A percentile compares a stretch with the other conserved stretches of the same genome.
These are phyloP conservation scores for Cerastoderma edule DNA, from an alignment of 2,888 invertebrate species.

Conservation along the genomic window DNA sequence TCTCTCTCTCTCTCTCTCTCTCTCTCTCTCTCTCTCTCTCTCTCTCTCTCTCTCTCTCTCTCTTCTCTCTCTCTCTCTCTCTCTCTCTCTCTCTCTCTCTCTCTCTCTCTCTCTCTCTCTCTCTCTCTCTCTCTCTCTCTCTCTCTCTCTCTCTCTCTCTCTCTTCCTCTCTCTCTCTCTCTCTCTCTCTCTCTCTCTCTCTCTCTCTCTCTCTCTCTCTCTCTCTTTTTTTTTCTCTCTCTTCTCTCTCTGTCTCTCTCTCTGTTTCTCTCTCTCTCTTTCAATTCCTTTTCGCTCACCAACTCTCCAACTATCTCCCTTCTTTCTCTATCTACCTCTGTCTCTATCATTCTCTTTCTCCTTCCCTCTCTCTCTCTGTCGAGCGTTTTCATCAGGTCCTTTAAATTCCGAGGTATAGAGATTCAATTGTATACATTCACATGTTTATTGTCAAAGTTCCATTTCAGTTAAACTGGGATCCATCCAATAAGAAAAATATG, in stretches of 20 bases:
- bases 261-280: slow-evolving; percentile 13
- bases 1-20: slow-evolving; percentile 22
- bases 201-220: slow-evolving; percentile 27
- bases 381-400: too few species aligned
- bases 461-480: too few species aligned
- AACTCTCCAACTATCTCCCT: slow-evolving; percentile 1
- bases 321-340: slow-evolving; percentile 37
- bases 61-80: slow-evolving; percentile 35
- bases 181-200: slow-evolving; percentile 31
- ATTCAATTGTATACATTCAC: too few species aligned
- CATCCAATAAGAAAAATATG: too few species aligned
- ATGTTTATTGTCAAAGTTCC: too few species aligned
- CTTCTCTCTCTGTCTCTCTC: slow-evolving; percentile 32
- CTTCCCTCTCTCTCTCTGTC: slow-evolving; percentile 27
- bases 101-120: slow-evolving; percentile 40
- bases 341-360: slow-evolving; percentile 28
- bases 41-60: slow-evolving; percentile 20
- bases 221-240: slow-evolving; percentile 7
- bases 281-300: slow-evolving; percentile 4
- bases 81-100: slow-evolving; percentile 38
- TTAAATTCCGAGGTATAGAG: too few species aligned
- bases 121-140: slow-evolving; percentile 38
- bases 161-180: slow-evolving; percentile 31
- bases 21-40: slow-evolving; percentile 25
- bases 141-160: slow-evolving; percentile 33